Conservation (phyloP, 2,113 vertebrate species). For the Hemicordylus capensis region DNA sequence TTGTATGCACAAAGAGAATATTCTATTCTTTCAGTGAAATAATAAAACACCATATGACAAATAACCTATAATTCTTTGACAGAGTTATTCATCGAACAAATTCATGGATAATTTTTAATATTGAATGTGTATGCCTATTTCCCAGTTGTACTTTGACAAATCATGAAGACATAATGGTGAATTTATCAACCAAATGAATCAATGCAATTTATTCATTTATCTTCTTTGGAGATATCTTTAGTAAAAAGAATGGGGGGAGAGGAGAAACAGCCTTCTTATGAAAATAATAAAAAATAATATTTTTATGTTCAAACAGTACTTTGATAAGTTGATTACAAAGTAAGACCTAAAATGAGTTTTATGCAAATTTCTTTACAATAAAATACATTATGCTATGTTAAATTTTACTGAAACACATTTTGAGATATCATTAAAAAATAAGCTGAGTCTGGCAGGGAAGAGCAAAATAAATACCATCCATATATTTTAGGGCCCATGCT, state of each 20-base stretch:
- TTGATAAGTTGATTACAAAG: constrained; percentile 43
- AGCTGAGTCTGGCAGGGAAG: constrained; percentile 40
- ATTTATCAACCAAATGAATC: background rate
- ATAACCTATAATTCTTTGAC: background rate
- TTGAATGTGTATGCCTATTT: constrained; percentile 2
- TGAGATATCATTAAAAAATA: constrained; percentile 54
- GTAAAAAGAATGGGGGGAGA: constrained; percentile 43
- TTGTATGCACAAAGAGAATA: background rate
- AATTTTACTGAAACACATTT: constrained; percentile 57
- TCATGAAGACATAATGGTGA: background rate
- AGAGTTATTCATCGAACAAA: background rate
- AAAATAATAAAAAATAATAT: constrained; percentile 40
- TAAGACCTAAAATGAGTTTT: constrained; percentile 61
- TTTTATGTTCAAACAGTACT: constrained; percentile 46
- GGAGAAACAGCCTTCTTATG: constrained; percentile 35
- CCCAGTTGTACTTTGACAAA: background rate
- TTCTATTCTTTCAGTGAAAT: background rate
- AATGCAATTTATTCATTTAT: constrained; percentile 19
- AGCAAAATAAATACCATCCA: constrained; percentile 31
- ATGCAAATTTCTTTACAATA: constrained; percentile 55
- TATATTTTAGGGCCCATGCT: constrained; percentile 8
- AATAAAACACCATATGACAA: background rate
- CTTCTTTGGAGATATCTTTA: constrained; percentile 19
- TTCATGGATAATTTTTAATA: constrained; percentile 22
- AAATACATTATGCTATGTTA: constrained; percentile 46